These are phyloP conservation scores for Epistrophella euchroma DNA, from an alignment of 2,888 invertebrate species.

Conservation along the genomic window DNA sequence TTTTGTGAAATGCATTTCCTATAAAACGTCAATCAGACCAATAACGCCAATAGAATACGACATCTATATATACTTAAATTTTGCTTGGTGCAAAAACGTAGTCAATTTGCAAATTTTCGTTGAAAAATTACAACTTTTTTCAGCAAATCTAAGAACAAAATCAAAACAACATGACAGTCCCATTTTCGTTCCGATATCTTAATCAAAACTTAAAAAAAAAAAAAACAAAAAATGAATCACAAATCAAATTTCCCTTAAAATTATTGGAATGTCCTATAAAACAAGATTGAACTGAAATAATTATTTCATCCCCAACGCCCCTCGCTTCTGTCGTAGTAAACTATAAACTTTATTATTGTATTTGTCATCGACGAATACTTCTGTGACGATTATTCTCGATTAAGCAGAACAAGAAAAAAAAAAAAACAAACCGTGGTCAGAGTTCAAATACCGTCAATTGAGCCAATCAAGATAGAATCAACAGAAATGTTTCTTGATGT, in stretches of 20 bases:
- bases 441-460: conserved; percentile 84
- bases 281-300: conserved; percentile 19
- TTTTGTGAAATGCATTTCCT: no score
- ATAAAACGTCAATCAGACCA: no score
- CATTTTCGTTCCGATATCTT: background rate
- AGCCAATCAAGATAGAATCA: conserved; percentile 82
- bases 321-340: conserved; percentile 17
- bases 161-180: no score
- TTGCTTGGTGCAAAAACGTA: no score
- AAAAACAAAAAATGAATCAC: background rate
- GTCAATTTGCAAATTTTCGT: no score
- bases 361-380: conserved; percentile 73
- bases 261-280: conserved; percentile 2
- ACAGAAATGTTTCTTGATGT: conserved; percentile 76
- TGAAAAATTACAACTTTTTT: no score
- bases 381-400: conserved; percentile 76
- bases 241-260: background rate
- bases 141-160: no score
- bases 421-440: conserved; percentile 79
- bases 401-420: conserved; percentile 70
- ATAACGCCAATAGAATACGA: no score
- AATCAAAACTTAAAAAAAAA: background rate
- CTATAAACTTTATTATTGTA: conserved; percentile 1
- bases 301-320: conserved; percentile 49
- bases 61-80: no score